A percentile compares a stretch with the other conserved stretches of the same genome.
These are phyloP conservation scores for Pangasius mekongensis DNA, from an alignment of 2,797 vertebrate genomes.

Conservation along the genomic window DNA sequence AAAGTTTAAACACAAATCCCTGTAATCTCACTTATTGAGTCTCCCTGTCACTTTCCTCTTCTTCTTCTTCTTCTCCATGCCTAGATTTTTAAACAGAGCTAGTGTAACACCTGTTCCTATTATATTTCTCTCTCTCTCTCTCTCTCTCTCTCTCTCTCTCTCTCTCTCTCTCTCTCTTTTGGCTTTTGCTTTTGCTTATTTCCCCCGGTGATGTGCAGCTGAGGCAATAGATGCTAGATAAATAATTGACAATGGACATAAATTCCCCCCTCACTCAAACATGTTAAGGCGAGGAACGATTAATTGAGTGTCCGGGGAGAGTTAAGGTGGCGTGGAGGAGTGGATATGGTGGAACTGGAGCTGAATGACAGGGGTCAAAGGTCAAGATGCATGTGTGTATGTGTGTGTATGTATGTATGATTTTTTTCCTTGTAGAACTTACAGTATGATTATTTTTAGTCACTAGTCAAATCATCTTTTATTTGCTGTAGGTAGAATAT, in stretches of 20 bases:
- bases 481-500: background rate
- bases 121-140: background rate
- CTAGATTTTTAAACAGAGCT: constrained; percentile 27
- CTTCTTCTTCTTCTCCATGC: background rate
- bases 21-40: background rate
- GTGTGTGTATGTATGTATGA: background rate
- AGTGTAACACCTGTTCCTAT: constrained; percentile 48
- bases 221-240: constrained; percentile 46
- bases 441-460: background rate
- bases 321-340: background rate
- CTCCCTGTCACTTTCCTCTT: background rate
- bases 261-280: constrained; percentile 39
- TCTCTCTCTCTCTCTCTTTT: background rate
- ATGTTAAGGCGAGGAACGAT: constrained; percentile 44
- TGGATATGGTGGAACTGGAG: background rate
- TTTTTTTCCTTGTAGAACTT: background rate
- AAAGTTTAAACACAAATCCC: background rate
- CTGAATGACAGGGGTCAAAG: background rate
- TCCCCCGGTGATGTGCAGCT: constrained; percentile 26
- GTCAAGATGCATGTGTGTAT: background rate
- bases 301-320: constrained; percentile 35
- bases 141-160: no score
- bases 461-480: background rate
- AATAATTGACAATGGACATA: constrained; percentile 48
- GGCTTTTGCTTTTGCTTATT: background rate